Evolutionary conservation across 2,113 vertebrate genomes (phyloP).

Genomic region (Pelobates fuscus): DNA sequence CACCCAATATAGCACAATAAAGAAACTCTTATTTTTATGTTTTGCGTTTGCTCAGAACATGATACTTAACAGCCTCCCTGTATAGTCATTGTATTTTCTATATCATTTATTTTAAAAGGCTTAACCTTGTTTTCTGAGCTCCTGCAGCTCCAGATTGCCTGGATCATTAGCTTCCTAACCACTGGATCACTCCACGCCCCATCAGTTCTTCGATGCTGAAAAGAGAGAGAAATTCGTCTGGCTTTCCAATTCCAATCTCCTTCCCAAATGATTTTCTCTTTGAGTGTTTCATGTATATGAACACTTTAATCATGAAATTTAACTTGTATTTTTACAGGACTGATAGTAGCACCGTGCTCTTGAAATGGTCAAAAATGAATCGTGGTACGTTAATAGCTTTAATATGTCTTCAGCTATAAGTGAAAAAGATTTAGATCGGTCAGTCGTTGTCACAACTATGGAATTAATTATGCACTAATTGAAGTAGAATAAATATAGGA

Average conservation of each 20-base stretch:
- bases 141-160: background rate
- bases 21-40: too few relatives aligned
- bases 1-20: too few relatives aligned
- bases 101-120: constrained; percentile 1
- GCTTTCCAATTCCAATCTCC: background rate
- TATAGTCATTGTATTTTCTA: background rate
- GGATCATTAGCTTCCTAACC: constrained; percentile 5
- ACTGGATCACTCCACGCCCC: background rate
- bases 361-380: too few relatives aligned
- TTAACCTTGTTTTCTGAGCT: background rate
- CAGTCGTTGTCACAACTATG: too few relatives aligned
- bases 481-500: too few relatives aligned
- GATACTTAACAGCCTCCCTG: background rate
- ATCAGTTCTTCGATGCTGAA: background rate
- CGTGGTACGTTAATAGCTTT: too few relatives aligned
- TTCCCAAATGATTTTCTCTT: too few relatives aligned
- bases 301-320: background rate
- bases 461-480: too few relatives aligned
- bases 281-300: background rate
- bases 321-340: background rate
- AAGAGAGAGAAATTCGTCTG: background rate
- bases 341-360: too few relatives aligned
- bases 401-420: too few relatives aligned
- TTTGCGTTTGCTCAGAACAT: background rate
- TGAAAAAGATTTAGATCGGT: too few relatives aligned